Evolutionary conservation across 2,888 invertebrate species (phyloP), one percentile per base, ranked within the genome.

Genomic region (Nomada hirtipes): DNA sequence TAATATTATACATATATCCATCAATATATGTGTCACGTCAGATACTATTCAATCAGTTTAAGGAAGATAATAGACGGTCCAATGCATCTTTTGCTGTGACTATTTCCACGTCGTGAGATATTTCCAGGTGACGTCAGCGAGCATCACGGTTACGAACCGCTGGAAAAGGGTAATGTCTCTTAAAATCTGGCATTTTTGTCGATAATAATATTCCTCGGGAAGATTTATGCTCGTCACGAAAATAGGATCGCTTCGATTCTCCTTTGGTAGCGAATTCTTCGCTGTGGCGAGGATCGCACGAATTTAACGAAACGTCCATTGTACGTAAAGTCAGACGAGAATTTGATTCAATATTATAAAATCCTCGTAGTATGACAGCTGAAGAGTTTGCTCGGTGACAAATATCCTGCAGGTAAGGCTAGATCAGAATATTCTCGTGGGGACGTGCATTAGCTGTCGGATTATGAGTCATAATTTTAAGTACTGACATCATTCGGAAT

Each of bases 151-250:
- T 13, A 4, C 50, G 65, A 67, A 63, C 67, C 67, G 61, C 36
- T 72, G 67, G 57, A n/a, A 60, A 11, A 63, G 61, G 23, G 79
- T 63, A 72, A 80, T 79, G 79, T 67, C 71, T 72, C 79, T 72
- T 68, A 79, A 52, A 61, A 50, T 13, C 29, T 78, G 79, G 79
- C 79, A 63, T 78, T 80, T 72, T 80, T 78, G 61, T 80, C 79
- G 79, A 80, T 78, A 80, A 80, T 80, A 78, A 78, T 78, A 80
- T 80, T 79, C 79, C 10, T 15, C 20, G 61, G 23, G 71, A 71
- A 78, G 79, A 80, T 78, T 80, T 80, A 80, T 78, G 67, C 79
- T 78, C 71, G 71, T 80, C 79, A 72, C 71, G 71, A 68, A 72
- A 72, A 80, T 78, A 42, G 67, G 61, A 80, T 78, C 71, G 78